Base-by-base conservation (phyloP, 2,888 invertebrate genomes). In the Linnaemya tessellans region DNA sequence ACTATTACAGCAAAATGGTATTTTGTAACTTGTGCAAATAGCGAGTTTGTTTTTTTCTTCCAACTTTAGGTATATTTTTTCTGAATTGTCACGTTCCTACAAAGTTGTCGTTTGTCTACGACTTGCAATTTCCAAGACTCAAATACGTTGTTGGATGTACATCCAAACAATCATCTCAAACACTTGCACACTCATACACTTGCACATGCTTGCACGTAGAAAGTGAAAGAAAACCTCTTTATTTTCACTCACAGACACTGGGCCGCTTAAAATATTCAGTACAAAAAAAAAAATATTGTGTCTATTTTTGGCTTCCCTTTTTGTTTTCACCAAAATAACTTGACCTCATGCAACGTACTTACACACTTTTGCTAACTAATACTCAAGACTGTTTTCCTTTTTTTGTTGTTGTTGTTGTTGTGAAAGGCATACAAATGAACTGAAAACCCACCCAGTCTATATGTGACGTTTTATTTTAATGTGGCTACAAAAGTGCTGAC, bases 91-190 rank as follows among this genome's bases (percentile, higher is more conserved):
- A 74, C 74, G 67, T 74, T 74, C 60, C 54, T 25, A 25, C 15
- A n/a, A 49, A 60, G 58, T 30, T 49, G 49, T 11, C 49, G 60
- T 58, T 60, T 60, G 67, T 80, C 74, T 74, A 68, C 74, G 60
- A 71, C 64, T 82, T 77, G 64, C 64, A 77, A 35, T 82, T 82
- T 82, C 58, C 25, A 82, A 71, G 64, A 82, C 82, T 77, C 22
- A 80, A 51, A 74, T 54, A 67, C 41, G 38, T 41, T 15, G 11
- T 25, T 67, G 15, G 25, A 49, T 13, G 7, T 30, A 9, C 1
- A 54, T n/a, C n/a, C n/a, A n/a, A n/a, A n/a, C n/a, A 38, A 49
- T n/a, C 15, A 11, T n/a, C 18, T 10, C 10, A 46, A 10, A 64
- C 30, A 2, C 25, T n/a, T n/a, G 2, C 30, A n/a, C 1, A 41